Percentiles rank a stretch among this genome's conserved stretches.
Conservation (phyloP, 2,888 invertebrate genomes). For the Temnothorax rugatulus region DNA sequence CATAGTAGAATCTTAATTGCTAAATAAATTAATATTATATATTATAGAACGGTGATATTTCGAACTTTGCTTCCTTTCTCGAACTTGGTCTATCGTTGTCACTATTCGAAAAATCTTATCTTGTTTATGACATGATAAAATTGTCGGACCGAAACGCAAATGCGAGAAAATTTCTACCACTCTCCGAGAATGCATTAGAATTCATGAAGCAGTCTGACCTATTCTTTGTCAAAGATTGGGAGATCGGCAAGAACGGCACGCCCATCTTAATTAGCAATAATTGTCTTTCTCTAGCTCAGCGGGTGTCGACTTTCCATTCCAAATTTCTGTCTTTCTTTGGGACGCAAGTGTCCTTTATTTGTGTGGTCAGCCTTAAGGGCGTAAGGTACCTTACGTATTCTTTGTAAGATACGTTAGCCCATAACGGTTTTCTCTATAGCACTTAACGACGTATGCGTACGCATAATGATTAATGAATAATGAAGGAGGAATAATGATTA, state of each 20-base stretch:
- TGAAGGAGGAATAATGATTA: constrained; percentile 4
- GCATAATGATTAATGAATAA: constrained; percentile 41
- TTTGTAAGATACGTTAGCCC: not conserved
- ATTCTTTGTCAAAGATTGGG: constrained; percentile 70
- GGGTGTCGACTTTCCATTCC: constrained; percentile 71
- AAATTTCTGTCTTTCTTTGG: constrained; percentile 67
- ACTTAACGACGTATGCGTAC: not conserved
- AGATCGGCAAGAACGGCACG: constrained; percentile 65
- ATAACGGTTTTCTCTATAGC: not conserved
- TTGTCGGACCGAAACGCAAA: constrained; percentile 62
- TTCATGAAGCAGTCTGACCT: constrained; percentile 68
- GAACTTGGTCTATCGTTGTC: not conserved
- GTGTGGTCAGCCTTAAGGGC: constrained; percentile 14
- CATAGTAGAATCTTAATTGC: not conserved
- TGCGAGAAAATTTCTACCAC: constrained; percentile 54
- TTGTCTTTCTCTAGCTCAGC: constrained; percentile 78
- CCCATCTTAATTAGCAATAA: constrained; percentile 79
- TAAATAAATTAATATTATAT: not conserved
- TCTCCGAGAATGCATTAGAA: constrained; percentile 57
- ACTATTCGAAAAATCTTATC: not conserved
- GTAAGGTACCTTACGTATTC: constrained; percentile 3
- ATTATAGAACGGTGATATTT: not conserved
- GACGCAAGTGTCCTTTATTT: constrained; percentile 70
- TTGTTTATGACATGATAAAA: constrained; percentile 19
- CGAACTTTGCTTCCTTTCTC: too few species aligned